These are phyloP conservation scores for Cotesia congregata DNA, from an alignment of 2,888 invertebrate genomes.

Conservation along the genomic window DNA sequence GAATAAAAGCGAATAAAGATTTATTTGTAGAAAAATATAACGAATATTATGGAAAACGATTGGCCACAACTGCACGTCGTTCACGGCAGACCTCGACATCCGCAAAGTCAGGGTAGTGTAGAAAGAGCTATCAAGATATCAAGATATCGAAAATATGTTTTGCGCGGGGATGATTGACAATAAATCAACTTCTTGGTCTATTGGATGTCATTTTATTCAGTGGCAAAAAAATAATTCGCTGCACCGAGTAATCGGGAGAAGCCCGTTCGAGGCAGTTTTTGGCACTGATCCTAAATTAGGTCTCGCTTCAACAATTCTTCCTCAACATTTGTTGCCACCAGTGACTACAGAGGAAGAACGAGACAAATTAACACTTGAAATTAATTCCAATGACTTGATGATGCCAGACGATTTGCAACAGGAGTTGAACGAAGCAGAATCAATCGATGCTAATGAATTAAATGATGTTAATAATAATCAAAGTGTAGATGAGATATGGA, in stretches of 20 bases:
- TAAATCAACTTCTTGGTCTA: background rate
- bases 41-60: no score
- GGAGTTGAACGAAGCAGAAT: no score
- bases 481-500: no score
- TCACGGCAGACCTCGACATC: slow-evolving; percentile 52
- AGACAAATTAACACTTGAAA: background rate
- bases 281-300: slow-evolving; percentile 1
- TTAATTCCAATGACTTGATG: no score
- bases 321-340: no score
- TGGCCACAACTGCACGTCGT: slow-evolving; percentile 55
- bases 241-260: background rate
- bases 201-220: background rate
- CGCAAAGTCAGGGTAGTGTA: slow-evolving; percentile 52
- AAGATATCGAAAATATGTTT: slow-evolving; percentile 53
- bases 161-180: slow-evolving; percentile 58
- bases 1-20: no score
- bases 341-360: background rate
- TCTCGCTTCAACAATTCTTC: background rate
- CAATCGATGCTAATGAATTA: no score
- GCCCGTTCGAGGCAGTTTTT: background rate
- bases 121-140: slow-evolving; percentile 52
- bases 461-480: no score
- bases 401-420: no score
- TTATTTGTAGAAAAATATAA: no score
- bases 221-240: background rate